Percentiles rank a stretch among this genome's conserved stretches.
Evolutionary conservation across 1,140 invertebrate genomes (phyloP).

Genomic region (Bradynema listronoti): DNA sequence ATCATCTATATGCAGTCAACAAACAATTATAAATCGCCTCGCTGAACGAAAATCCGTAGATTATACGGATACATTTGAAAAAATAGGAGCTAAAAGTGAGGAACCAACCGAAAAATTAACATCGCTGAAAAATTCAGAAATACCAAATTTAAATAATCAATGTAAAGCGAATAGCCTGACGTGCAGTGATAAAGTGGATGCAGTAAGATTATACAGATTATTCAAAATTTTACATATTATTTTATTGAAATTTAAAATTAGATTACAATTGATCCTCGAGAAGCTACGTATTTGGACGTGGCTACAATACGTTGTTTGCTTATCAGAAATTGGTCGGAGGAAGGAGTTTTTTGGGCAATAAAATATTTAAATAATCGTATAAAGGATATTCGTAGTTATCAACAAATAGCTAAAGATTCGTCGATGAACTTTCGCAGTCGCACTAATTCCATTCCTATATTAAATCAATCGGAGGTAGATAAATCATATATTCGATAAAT

Average conservation of each 20-base stretch:
- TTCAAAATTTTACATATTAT: background rate
- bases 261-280: constrained; percentile 72
- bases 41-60: no score
- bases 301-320: constrained; percentile 91
- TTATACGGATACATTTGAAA: no score
- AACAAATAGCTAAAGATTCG: background rate
- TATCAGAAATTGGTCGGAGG: constrained; percentile 90
- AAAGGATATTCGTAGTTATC: constrained; percentile 53
- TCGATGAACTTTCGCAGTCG: constrained; percentile 31
- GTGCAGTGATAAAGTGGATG: constrained; percentile 13
- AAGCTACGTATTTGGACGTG: constrained; percentile 89
- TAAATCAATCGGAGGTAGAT: no score
- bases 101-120: no score
- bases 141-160: background rate
- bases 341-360: constrained; percentile 94
- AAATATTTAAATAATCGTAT: constrained; percentile 66
- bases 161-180: background rate
- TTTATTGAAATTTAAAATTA: background rate
- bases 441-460: constrained; percentile 38
- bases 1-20: constrained; percentile 47
- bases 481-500: no score
- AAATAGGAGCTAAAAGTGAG: no score
- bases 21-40: constrained; percentile 45
- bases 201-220: background rate
- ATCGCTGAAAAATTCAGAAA: no score